Evolutionary conservation across 1,140 invertebrate species (phyloP).

Genomic region (Coenobita brevimanus): DNA sequence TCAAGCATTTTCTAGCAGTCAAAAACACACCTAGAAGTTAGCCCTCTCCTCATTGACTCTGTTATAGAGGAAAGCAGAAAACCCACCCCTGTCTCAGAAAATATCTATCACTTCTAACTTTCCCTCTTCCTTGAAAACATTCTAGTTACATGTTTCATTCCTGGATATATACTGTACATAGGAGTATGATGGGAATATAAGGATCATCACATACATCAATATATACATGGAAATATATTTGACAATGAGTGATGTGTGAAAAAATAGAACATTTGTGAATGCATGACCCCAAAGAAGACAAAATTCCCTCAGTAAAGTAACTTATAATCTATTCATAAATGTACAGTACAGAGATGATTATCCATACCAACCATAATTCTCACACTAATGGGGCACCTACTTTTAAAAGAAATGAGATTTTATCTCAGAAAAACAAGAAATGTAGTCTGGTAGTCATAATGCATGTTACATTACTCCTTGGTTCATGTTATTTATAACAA

Average conservation of each 20-base stretch:
- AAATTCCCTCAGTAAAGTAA: constrained; percentile 36
- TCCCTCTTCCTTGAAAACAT: too few relatives aligned
- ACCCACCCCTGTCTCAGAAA: too few relatives aligned
- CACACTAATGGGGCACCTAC: neutral
- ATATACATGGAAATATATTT: constrained; percentile 59
- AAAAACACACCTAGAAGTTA: too few relatives aligned
- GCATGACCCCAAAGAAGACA: constrained; percentile 33
- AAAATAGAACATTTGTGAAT: constrained; percentile 61
- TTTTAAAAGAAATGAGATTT: neutral
- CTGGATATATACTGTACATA: too few relatives aligned
- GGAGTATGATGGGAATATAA: too few relatives aligned
- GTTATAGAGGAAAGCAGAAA: too few relatives aligned
- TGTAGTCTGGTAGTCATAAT: neutral
- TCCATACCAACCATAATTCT: neutral
- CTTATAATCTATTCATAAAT: constrained; percentile 36
- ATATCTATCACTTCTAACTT: too few relatives aligned
- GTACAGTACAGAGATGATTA: constrained; percentile 41
- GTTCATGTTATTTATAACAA: neutral
- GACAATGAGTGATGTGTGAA: constrained; percentile 60
- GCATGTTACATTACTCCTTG: neutral
- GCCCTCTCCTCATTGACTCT: too few relatives aligned
- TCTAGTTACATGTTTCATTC: too few relatives aligned
- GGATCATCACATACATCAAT: neutral
- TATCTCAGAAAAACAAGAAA: neutral
- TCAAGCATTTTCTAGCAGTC: too few relatives aligned